Conservation (phyloP, 2,888 invertebrate species). For the Eumacrocentrus americanus region DNA sequence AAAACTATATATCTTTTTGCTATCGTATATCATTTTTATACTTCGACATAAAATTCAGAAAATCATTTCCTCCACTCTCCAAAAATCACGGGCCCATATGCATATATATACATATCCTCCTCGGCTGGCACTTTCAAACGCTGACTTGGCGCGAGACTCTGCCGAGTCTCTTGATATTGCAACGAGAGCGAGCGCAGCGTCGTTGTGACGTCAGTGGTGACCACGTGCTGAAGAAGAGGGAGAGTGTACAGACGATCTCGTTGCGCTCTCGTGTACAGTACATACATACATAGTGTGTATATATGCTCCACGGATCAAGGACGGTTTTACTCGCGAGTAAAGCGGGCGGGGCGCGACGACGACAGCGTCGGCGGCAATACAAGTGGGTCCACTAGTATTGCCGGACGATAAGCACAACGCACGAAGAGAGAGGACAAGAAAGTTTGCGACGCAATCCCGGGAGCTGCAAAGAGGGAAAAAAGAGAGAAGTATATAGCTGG, state of each 20-base stretch:
- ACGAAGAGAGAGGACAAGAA: constrained; percentile 11
- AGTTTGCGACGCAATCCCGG: constrained; percentile 15
- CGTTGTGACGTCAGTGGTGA: constrained; percentile 21
- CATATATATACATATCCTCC: too few relatives aligned
- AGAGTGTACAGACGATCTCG: not conserved
- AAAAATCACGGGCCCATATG: too few relatives aligned
- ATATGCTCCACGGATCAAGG: constrained; percentile 59
- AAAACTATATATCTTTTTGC: too few relatives aligned
- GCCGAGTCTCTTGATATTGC: too few relatives aligned
- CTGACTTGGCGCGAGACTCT: too few relatives aligned
- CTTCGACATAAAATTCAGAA: too few relatives aligned
- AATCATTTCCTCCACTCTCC: too few relatives aligned
- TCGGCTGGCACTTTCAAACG: too few relatives aligned
- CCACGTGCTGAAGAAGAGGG: constrained; percentile 20
- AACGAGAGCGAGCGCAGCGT: not conserved
- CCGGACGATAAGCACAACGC: not conserved
- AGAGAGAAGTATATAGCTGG: constrained; percentile 14
- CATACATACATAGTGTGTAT: constrained; percentile 46
- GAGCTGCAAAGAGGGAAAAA: not conserved
- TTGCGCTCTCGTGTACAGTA: constrained; percentile 28
- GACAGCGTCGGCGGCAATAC: constrained; percentile 20
- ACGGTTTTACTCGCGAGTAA: constrained; percentile 55
- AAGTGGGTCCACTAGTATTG: constrained; percentile 18
- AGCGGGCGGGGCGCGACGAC: constrained; percentile 8
- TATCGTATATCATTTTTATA: too few relatives aligned